These are phyloP conservation scores for Anguilla marmorata DNA, from an alignment of 2,797 vertebrate species.

Conservation along the genomic window DNA sequence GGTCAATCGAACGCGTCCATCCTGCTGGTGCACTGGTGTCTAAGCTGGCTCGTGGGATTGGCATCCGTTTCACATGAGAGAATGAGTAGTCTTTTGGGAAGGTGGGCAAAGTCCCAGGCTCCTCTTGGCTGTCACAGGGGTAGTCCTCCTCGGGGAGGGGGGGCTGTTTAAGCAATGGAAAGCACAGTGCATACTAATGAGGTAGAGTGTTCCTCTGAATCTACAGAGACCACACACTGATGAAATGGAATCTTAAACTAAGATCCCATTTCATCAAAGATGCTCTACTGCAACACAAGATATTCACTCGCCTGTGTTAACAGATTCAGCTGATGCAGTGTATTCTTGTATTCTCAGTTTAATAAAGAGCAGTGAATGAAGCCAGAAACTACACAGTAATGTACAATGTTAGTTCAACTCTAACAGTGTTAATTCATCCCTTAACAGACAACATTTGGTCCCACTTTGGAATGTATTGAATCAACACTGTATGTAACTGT, in stretches of 20 bases:
- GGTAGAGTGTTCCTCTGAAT: background rate
- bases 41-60: constrained; percentile 68
- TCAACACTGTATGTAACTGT: background rate
- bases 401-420: too few relatives aligned
- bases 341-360: background rate
- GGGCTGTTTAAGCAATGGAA: constrained; percentile 68
- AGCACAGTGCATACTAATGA: constrained; percentile 4
- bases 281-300: background rate
- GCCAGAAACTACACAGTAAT: background rate
- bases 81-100: constrained; percentile 60
- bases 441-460: too few relatives aligned
- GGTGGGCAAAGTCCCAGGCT: constrained; percentile 16
- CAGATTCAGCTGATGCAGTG: background rate
- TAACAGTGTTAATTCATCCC: too few relatives aligned
- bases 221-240: background rate
- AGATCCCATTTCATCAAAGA: background rate
- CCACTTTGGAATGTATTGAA: too few relatives aligned
- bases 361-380: background rate
- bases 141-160: constrained; percentile 88
- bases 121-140: constrained; percentile 54
- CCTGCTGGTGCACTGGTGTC: constrained; percentile 65
- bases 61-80: constrained; percentile 53
- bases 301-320: background rate
- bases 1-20: constrained; percentile 72
- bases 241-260: background rate